Conservation (phyloP, 1,140 invertebrate species). For the Bathynomus jamesi region DNA sequence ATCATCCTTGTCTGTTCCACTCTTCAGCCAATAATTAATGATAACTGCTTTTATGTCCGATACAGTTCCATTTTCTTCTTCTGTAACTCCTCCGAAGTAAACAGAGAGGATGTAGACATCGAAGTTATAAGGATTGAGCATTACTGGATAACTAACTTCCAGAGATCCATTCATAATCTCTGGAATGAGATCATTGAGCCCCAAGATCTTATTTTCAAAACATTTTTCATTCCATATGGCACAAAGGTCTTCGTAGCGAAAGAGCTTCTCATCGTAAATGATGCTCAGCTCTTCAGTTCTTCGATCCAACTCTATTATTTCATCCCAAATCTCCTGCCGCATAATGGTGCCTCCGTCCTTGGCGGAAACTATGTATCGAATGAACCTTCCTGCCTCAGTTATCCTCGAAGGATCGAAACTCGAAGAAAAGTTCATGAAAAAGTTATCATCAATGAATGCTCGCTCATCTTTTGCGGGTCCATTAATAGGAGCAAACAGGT, state of each 20-base stretch:
- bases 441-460: constrained; percentile 68
- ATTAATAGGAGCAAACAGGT: constrained; percentile 78
- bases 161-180: constrained; percentile 63
- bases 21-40: not conserved
- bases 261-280: constrained; percentile 54
- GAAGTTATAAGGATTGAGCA: constrained; percentile 60
- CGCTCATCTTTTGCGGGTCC: constrained; percentile 65
- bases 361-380: constrained; percentile 67
- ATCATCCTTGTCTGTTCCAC: not conserved
- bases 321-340: constrained; percentile 64
- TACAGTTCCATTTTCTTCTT: not conserved
- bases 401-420: constrained; percentile 76
- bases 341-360: constrained; percentile 76
- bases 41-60: not conserved
- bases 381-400: constrained; percentile 66
- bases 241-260: constrained; percentile 69
- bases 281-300: constrained; percentile 69
- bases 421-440: constrained; percentile 79
- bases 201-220: constrained; percentile 75
- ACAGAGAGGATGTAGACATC: constrained; percentile 65
- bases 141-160: constrained; percentile 76
- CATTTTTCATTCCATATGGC: constrained; percentile 73
- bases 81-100: constrained; percentile 66
- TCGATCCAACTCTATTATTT: constrained; percentile 64
- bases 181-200: constrained; percentile 67